Evolutionary conservation across 2,797 vertebrate species (phyloP).

Genomic region (Leptoclinus maculatus): DNA sequence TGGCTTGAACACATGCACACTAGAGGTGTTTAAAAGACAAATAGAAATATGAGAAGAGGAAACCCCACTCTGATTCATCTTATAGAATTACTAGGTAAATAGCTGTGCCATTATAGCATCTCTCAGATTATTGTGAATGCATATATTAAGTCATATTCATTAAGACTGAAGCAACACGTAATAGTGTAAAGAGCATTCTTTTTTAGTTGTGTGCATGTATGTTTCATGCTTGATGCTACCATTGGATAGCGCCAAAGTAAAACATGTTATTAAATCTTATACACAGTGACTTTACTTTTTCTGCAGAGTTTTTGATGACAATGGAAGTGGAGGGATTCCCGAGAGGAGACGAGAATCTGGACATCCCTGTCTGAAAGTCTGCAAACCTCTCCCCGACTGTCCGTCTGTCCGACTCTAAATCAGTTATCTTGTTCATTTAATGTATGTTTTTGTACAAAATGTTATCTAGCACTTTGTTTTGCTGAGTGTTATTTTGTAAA

Average conservation of each 20-base stretch:
- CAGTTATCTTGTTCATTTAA: not conserved
- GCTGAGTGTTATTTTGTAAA: slow-evolving; percentile 53
- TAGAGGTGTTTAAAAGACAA: not conserved
- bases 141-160: not conserved
- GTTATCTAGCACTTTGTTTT: slow-evolving; percentile 29
- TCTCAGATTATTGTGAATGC: not conserved
- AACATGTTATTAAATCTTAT: not conserved
- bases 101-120: not conserved
- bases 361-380: slow-evolving; percentile 76
- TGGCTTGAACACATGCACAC: not conserved
- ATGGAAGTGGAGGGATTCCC: slow-evolving; percentile 88
- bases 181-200: not conserved
- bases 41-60: not conserved
- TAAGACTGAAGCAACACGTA: not conserved
- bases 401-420: not conserved
- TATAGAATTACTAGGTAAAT: not conserved
- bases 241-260: slow-evolving; percentile 12
- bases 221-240: not conserved
- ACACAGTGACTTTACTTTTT: not conserved
- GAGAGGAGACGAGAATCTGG: slow-evolving; percentile 81
- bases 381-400: not conserved
- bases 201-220: not conserved
- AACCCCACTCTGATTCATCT: not conserved
- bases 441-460: slow-evolving; percentile 36
- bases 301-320: slow-evolving; percentile 90